Evolutionary conservation across 2,888 invertebrate genomes (phyloP).

Genomic region (Agrilus biguttatus): DNA sequence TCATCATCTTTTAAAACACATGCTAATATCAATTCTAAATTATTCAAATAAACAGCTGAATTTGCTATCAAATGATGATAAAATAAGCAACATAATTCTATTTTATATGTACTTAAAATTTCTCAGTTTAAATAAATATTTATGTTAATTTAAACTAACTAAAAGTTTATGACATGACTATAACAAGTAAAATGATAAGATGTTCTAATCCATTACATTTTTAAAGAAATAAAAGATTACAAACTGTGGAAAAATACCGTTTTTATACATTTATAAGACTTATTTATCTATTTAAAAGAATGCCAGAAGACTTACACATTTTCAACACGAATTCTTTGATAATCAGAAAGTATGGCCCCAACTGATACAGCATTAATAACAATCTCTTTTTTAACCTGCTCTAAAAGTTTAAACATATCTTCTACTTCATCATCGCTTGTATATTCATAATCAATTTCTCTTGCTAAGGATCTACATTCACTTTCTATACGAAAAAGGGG

Average conservation of each 20-base stretch:
- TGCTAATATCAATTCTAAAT: too few species aligned
- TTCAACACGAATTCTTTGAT: slow-evolving; percentile 94
- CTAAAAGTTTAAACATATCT: slow-evolving; percentile 76
- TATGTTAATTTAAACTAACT: too few species aligned
- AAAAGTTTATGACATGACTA: too few species aligned
- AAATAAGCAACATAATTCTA: too few species aligned
- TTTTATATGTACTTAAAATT: too few species aligned
- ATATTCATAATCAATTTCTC: slow-evolving; percentile 63
- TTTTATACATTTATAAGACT: background rate
- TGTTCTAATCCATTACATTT: too few species aligned
- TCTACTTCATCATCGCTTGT: slow-evolving; percentile 92
- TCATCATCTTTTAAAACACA: too few species aligned
- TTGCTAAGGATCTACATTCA: slow-evolving; percentile 67
- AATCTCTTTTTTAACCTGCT: slow-evolving; percentile 51
- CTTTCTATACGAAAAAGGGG: slow-evolving; percentile 81
- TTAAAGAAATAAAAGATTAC: background rate
- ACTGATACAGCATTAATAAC: slow-evolving; percentile 82
- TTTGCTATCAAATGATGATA: too few species aligned
- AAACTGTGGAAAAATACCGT: background rate
- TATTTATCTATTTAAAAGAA: background rate
- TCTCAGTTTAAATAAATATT: too few species aligned
- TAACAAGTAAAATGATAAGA: too few species aligned
- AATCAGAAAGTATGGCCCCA: slow-evolving; percentile 96
- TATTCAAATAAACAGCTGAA: too few species aligned
- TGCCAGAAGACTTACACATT: slow-evolving; percentile 67